These are phyloP conservation scores for Andrena haemorrhoa DNA, from an alignment of 2,888 invertebrate genomes.

Conservation along the genomic window DNA sequence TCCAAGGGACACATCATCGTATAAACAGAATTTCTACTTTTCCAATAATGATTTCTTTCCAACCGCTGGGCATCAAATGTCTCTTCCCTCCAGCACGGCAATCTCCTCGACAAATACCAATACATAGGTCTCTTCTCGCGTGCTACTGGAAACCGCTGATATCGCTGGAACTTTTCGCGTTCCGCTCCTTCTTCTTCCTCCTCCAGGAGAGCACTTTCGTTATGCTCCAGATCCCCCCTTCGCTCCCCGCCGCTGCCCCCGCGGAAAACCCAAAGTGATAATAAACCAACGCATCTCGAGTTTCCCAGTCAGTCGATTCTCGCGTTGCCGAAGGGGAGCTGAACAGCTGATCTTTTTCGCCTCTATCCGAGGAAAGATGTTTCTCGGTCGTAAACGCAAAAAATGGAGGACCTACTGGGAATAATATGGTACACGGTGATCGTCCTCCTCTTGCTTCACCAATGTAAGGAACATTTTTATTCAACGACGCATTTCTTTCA, in stretches of 20 bases:
- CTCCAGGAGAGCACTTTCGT: constrained; percentile 44
- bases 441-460: constrained; percentile 1
- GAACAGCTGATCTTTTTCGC: constrained; percentile 7
- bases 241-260: constrained; percentile 28
- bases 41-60: neutral
- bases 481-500: neutral
- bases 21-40: no score
- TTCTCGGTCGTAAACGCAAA: constrained; percentile 33
- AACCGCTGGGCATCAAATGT: neutral
- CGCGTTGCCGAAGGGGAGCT: constrained; percentile 39
- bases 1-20: neutral
- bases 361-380: constrained; percentile 14
- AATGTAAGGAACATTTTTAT: constrained; percentile 31
- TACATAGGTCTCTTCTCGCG: neutral
- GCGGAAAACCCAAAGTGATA: constrained; percentile 61
- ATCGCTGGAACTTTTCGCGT: constrained; percentile 13
- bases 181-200: constrained; percentile 23
- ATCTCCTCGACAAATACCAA: neutral
- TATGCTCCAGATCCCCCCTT: constrained; percentile 60
- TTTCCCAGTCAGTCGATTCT: constrained; percentile 55
- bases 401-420: constrained; percentile 32
- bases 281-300: constrained; percentile 51
- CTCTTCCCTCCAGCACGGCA: neutral
- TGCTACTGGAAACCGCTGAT: neutral
- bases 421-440: constrained; percentile 4